Evolutionary conservation across 2,113 vertebrate species (phyloP), one percentile per base, ranked within the genome.

Genomic region (Atrichornis clamosus): DNA sequence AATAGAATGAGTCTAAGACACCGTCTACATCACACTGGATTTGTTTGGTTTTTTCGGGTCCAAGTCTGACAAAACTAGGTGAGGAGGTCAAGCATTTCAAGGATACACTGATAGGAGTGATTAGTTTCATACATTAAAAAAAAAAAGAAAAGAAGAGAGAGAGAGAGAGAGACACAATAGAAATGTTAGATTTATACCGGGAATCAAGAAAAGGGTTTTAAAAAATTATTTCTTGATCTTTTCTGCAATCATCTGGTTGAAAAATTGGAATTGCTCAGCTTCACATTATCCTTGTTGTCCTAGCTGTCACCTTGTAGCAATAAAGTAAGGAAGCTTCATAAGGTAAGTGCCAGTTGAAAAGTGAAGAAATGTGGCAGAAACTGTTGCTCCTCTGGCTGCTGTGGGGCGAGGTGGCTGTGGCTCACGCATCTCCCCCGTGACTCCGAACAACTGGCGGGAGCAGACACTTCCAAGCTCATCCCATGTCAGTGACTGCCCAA

Each of bases 391-490:
- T 90, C 35, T 91, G 78, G 41, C 62, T 94, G 90, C 75, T 79
- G 32, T 41, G 53, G 33, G 53, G 30, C 27, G 88, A 68, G 87
- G 67, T 82, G 62, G 49, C 81, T 89, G 73, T 85, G 75, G 62
- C 52, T 95, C 41, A 60, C 6, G 1, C 62, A 33, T 85, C 90
- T 87, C 53, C 47, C 64, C 68, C 41, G 6, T 67, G 46, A 59
- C 65, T 93, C 84, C 3, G 0, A 83, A 83, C n/a, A 73, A 55
- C 67, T 93, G 83, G 20, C 0, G 1, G 79, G 79, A 96, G 55
- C 55, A 95, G 73, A 89, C 75, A 56, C 77, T 68, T 67, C 70
- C 4, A 7, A 89, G 68, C 76, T 81, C 64, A 85, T 87, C 81
- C 65, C 77, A 84, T 22, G 50, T 72, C 83, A 52, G 50, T 92